Base-by-base conservation (phyloP, 1,140 invertebrate genomes). In the Drosophila equinoxialis region DNA sequence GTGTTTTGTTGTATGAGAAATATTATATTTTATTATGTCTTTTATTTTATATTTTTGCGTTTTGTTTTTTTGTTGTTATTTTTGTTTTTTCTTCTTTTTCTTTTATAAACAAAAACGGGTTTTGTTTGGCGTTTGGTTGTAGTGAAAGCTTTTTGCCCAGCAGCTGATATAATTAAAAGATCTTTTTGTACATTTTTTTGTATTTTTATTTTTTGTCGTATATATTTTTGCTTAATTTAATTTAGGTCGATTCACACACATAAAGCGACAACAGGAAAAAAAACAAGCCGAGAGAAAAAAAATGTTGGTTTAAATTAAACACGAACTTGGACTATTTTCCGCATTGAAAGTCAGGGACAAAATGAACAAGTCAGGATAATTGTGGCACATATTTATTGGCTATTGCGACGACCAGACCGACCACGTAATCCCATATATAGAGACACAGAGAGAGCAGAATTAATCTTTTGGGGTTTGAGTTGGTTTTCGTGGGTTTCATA, bases 1-100 rank as follows among this genome's bases (percentile, higher is more conserved):
- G 41, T 23, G 23, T 63, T 62, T 39, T 59, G 59, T 39, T 65
- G 67, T 30, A 51, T 65, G 69, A 82, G 45, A 51, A 51, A 51
- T 85, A 81, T 77, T 79, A 81, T 86, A 87, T 77, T 81, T 73
- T 86, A 87, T 83, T 84, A 89, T 83, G 83, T 84, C 79, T 82
- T 82, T 87, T 86, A 69, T 75, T 62, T 13, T 60, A 39, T 23
- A 13, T 59, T 35, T 20, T 17, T 67, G 54, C 42, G 39, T 39
- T 37, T 4, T n/a, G 39, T 39, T 37, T 37, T 37, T 39, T 57
- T 26, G 2, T 23, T 23, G 20, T 23, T 23, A 2, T 74, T 51
- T 51, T 30, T 30, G 30, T 30, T 30, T 23, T 23, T 51, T 8
- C 14, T 23, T 48, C 45, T 48, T 48, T 87, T 86, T 62, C 69